Conservation (phyloP, 2,113 vertebrate species). For the Oncorhynchus masou region DNA sequence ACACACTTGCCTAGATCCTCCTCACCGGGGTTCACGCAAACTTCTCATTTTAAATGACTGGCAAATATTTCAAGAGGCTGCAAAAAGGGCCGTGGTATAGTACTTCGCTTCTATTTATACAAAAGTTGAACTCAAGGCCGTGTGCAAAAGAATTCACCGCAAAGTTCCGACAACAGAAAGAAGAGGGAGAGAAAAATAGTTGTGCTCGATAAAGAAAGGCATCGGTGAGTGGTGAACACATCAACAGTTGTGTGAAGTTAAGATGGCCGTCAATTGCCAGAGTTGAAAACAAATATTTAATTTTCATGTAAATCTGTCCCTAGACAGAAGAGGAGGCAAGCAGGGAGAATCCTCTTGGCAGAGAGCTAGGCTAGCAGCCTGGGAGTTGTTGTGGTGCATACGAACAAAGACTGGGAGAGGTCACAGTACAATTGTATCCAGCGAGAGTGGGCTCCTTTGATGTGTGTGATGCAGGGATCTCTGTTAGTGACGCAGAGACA, state of each 20-base stretch:
- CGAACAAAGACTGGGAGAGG: conserved; percentile 66
- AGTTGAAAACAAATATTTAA: conserved; percentile 68
- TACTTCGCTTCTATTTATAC: conserved; percentile 40
- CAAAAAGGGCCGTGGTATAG: neutral
- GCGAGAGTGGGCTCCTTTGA: conserved; percentile 45
- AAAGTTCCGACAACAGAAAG: conserved; percentile 9
- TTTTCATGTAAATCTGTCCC: conserved; percentile 66
- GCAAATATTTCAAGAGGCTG: conserved; percentile 35
- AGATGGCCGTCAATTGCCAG: conserved; percentile 62
- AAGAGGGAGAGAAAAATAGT: conserved; percentile 13
- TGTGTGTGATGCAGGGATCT: conserved; percentile 65
- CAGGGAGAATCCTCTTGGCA: conserved; percentile 41
- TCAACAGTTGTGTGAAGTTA: conserved; percentile 56
- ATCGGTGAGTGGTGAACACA: conserved; percentile 47
- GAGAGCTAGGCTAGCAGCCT: conserved; percentile 26
- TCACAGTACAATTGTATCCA: conserved; percentile 57
- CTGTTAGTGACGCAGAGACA: conserved; percentile 34
- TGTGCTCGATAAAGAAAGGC: conserved; percentile 37
- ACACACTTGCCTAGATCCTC: conserved; percentile 43
- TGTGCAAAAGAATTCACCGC: conserved; percentile 16
- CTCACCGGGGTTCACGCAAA: conserved; percentile 38
- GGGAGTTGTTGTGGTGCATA: conserved; percentile 59
- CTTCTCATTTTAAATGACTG: conserved; percentile 62
- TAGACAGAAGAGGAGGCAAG: conserved; percentile 32
- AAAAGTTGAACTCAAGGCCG: conserved; percentile 36